Base-by-base conservation (phyloP, 2,797 vertebrate genomes). In the Fundulus diaphanus region DNA sequence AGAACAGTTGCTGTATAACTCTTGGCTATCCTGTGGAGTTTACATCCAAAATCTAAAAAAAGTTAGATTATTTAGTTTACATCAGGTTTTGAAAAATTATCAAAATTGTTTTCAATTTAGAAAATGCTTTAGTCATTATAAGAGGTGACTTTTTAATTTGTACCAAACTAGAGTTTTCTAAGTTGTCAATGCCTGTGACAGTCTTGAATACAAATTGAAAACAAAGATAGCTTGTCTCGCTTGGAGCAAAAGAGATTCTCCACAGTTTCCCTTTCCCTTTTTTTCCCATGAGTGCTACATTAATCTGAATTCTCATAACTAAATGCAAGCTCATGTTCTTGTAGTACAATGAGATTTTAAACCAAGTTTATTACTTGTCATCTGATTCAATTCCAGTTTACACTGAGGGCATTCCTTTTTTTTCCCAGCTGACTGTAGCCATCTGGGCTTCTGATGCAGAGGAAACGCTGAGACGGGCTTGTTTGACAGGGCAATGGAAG, bases 371-470 rank as follows among this genome's bases (percentile, higher is more conserved):
- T 85, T 87, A 54, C 54, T 51, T 78, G 87, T 88, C 82, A 86
- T 88, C 80, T 76, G 68, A 88, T 83, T 84, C 73, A 54, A 63
- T 79, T 85, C 73, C 84, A 70, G 80, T 76, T 88, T 78, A 82
- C 79, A 80, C 76, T 71, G 78, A 65, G 78, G 71, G 77, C 76
- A 76, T 85, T 85, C 61, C 68, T 70, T 80, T 57, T 77, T 37
- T 70, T 31, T 82, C 80, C 85, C 83, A 27, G 80, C 79, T 88
- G 85, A 87, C 83, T 88, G 74, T 67, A 84, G 84, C 86, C 88
- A 91, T 90, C 88, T 91, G 88, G 86, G 84, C 85, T 88, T 90
- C 88, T 89, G 83, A 90, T 91, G 82, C 78, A 27, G 61, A 87
- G 82, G 76, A 90, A 89, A 81, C 68, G 72, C 78, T 80, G 73